These are phyloP conservation scores for Melanchra persicariae DNA, from an alignment of 2,888 invertebrate genomes.

Conservation along the genomic window DNA sequence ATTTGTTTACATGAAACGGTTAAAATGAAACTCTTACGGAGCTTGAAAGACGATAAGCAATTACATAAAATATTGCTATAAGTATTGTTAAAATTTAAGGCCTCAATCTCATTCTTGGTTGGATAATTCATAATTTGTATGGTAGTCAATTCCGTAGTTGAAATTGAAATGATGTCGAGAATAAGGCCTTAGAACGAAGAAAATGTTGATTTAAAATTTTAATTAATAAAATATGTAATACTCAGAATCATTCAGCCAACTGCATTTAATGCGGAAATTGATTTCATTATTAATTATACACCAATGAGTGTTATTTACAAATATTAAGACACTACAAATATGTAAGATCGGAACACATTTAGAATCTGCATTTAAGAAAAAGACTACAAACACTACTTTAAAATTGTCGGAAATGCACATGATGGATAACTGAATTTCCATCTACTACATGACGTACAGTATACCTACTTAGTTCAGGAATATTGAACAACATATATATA, in stretches of 20 bases:
- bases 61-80: conserved; percentile 14
- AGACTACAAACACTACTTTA: conserved; percentile 23
- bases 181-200: not conserved
- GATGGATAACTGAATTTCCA: conserved; percentile 33
- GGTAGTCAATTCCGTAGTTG: not conserved
- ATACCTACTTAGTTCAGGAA: conserved; percentile 19
- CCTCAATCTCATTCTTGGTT: conserved; percentile 9
- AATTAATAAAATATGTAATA: conserved; percentile 24
- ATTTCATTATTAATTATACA: conserved; percentile 41
- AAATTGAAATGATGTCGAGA: not conserved
- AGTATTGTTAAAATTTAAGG: conserved; percentile 14
- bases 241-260: conserved; percentile 26
- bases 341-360: conserved; percentile 43
- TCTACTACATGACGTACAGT: conserved; percentile 17
- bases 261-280: conserved; percentile 50
- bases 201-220: conserved; percentile 21
- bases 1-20: conserved; percentile 53
- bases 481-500: conserved; percentile 31
- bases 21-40: conserved; percentile 39
- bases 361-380: conserved; percentile 41
- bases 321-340: conserved; percentile 45
- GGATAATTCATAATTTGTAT: not conserved
- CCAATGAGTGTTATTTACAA: conserved; percentile 56
- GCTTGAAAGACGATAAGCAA: conserved; percentile 48
- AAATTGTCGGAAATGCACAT: conserved; percentile 41